Conservation (phyloP, 2,113 vertebrate genomes). For the Crotalus tigris region DNA sequence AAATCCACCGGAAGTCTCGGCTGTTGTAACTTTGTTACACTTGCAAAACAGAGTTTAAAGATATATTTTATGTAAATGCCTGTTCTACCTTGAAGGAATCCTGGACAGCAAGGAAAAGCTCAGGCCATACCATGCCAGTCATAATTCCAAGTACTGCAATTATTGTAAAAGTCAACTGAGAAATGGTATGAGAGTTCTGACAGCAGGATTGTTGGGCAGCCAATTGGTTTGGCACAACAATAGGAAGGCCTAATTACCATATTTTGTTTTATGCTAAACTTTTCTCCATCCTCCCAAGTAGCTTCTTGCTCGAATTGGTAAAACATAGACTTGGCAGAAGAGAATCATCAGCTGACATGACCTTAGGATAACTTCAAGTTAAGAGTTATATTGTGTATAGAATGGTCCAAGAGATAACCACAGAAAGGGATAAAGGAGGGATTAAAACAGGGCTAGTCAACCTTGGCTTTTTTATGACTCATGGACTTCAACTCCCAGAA, state of each 20-base stretch:
- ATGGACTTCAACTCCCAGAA: no score
- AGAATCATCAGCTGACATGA: neutral
- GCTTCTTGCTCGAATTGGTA: neutral
- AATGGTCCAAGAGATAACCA: neutral
- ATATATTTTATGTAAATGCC: neutral
- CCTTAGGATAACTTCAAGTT: neutral
- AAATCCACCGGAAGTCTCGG: no score
- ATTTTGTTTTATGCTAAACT: neutral
- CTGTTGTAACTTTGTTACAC: neutral
- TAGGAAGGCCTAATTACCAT: neutral
- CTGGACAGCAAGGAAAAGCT: neutral
- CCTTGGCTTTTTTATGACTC: no score
- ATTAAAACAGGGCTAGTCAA: no score
- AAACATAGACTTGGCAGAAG: neutral
- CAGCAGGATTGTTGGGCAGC: no score
- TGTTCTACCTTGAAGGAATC: neutral
- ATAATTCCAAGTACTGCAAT: neutral
- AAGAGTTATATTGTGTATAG: neutral
- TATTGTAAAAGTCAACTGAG: neutral
- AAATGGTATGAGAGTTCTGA: neutral
- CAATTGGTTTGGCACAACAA: neutral
- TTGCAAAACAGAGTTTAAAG: neutral
- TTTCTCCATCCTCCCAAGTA: no score
- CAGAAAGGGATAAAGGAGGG: no score
- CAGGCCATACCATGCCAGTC: neutral